Conservation (phyloP, 2,113 vertebrate species). For the Tichodroma muraria region DNA sequence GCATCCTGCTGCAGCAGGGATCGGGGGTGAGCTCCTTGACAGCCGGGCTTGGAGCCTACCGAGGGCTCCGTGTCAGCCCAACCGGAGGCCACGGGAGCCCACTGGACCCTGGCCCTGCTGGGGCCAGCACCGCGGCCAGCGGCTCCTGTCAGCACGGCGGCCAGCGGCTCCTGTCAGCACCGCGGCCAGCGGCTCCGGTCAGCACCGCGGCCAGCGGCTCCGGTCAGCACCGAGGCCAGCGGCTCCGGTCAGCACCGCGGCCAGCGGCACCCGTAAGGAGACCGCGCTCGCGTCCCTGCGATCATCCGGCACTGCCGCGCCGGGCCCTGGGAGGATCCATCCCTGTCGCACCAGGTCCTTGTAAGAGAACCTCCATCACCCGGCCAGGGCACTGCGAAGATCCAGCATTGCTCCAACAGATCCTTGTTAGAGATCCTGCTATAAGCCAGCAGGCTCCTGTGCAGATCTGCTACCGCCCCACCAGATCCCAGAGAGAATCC, state of each 20-base stretch:
- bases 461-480: no score
- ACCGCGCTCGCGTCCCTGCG: accelerated
- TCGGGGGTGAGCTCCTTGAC: accelerated
- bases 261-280: accelerated
- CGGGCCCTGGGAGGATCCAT: accelerated
- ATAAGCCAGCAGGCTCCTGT: no score
- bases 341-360: not conserved
- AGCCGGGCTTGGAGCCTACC: accelerated
- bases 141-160: not conserved
- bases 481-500: not conserved
- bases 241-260: not conserved
- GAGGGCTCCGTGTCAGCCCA: not conserved
- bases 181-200: not conserved
- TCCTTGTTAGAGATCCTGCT: no score
- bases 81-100: not conserved
- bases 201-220: not conserved
- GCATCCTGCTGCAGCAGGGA: not conserved
- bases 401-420: not conserved
- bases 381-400: not conserved
- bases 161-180: not conserved
- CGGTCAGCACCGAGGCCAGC: not conserved
- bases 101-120: accelerated
- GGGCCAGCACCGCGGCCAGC: not conserved
- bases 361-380: accelerated
- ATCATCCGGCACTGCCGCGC: no score